phyloP scores from a whole-genome alignment of 2,797 vertebrate species.

The Sebastes dallii region DNA sequence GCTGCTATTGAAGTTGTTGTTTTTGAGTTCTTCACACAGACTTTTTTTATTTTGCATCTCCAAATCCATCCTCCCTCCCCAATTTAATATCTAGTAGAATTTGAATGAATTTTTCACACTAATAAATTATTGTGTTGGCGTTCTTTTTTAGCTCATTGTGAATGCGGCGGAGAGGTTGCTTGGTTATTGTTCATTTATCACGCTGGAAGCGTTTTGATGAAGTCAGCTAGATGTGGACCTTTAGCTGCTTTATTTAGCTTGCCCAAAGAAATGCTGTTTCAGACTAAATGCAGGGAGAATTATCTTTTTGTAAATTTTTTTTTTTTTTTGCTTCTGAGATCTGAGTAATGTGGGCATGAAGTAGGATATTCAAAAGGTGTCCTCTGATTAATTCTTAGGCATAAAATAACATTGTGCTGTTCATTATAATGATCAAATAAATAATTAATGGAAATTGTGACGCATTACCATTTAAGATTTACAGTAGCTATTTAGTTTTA shows the following conservation, averaged over 20 bases:
- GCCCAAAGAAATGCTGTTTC: conserved; percentile 17
- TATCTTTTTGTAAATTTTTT: background rate
- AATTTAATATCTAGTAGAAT: conserved; percentile 27
- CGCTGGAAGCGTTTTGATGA: conserved; percentile 28
- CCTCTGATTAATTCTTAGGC: background rate
- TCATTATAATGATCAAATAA: conserved; percentile 1
- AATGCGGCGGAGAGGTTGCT: conserved; percentile 8
- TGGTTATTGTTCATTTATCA: conserved; percentile 45
- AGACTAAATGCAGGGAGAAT: background rate
- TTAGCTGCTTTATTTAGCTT: conserved; percentile 21
- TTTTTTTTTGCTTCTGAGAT: background rate
- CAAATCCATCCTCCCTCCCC: conserved; percentile 8
- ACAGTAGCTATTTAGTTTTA: background rate
- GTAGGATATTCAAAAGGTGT: background rate
- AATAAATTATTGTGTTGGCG: background rate
- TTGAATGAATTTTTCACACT: conserved; percentile 5
- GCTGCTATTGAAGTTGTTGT: conserved; percentile 23
- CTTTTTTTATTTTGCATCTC: conserved; percentile 10
- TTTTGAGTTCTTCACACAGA: background rate
- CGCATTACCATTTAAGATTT: background rate
- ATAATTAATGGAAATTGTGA: background rate
- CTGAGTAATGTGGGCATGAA: background rate
- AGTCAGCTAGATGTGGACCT: conserved; percentile 21
- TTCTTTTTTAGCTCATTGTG: conserved; percentile 2
- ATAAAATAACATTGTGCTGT: background rate